phyloP scores from a whole-genome alignment of 2,797 vertebrate species.

The Podarcis siculus region DNA sequence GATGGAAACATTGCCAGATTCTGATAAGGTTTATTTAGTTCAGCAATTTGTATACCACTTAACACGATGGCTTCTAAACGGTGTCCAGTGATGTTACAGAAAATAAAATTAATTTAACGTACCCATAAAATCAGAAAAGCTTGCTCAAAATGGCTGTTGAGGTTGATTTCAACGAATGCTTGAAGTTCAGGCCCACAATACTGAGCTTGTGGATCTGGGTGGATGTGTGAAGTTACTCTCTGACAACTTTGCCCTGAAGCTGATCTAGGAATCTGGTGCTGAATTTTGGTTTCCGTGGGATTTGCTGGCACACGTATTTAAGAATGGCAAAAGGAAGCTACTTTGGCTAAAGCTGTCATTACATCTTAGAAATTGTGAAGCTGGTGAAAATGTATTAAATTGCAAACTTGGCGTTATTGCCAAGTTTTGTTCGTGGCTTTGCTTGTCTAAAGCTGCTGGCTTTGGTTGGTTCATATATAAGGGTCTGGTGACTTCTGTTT shows the following conservation, averaged over 20 bases:
- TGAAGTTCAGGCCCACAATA: no score
- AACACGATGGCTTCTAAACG: no score
- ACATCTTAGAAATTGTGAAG: background rate
- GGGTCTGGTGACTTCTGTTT: background rate
- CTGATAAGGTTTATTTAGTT: no score
- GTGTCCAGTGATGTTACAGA: no score
- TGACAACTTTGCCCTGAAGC: background rate
- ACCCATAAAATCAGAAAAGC: no score
- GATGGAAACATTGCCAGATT: background rate
- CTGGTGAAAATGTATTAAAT: background rate
- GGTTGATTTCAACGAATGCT: no score
- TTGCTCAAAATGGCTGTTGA: no score
- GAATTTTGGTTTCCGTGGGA: background rate
- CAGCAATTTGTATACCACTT: no score
- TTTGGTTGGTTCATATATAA: background rate
- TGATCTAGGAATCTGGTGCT: background rate
- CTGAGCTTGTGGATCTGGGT: no score
- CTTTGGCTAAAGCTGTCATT: slow-evolving; percentile 30
- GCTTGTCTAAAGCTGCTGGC: slow-evolving; percentile 3
- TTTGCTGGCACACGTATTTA: background rate
- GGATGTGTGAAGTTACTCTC: background rate
- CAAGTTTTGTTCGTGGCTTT: background rate
- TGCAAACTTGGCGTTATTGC: background rate
- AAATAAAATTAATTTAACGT: no score
- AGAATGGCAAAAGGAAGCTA: background rate